Evolutionary conservation across 1,140 invertebrate species (phyloP), one percentile per base, ranked within the genome.

Genomic region (Carcinoscorpius rotundicauda): DNA sequence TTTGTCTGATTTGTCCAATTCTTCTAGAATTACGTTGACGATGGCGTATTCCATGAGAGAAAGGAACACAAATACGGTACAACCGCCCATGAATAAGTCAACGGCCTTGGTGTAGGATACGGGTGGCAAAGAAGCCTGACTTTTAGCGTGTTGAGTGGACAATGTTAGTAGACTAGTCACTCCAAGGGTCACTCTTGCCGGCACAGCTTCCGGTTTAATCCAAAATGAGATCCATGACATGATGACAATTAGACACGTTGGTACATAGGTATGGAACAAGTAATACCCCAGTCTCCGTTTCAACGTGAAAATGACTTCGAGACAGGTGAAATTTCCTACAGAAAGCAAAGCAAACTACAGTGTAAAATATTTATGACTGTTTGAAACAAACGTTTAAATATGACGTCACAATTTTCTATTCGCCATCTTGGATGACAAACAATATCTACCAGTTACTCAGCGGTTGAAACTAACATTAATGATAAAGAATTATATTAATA

Each of bases 11-110:
- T 55, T 55, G 53, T 55, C n/a, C 10, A 55, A 65, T 4, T 69
- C 67, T 89, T 0, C 64, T 59, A 72, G 59, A 9, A 72, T 59
- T 75, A 93, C 91, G 72, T 93, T 93, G 3, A 94, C 89, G 67
- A 94, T 76, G 72, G 90, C 93, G 75, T 93, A 94, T 75, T 94
- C 91, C 91, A 94, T 93, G 52, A 94, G 76, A 4, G 91, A 91
- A 85, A 93, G 87, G 75, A 94, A 94, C 72, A 94, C 91, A 77
- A 94, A 91, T 52, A 72, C 52, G 0, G 71, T 72, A 61, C 71
- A 72, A 5, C 53, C 58, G 9, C 68, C 66, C 71, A 72, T 72
- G 62, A 72, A 72, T 10, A 72, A 70, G 53, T 72, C 71, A 52
- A 72, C 70, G 61, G 76, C 75, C 65, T 93, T 93, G 6, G 93